These are phyloP conservation scores for Agrochola macilenta DNA, from an alignment of 2,888 invertebrate species.

Conservation along the genomic window DNA sequence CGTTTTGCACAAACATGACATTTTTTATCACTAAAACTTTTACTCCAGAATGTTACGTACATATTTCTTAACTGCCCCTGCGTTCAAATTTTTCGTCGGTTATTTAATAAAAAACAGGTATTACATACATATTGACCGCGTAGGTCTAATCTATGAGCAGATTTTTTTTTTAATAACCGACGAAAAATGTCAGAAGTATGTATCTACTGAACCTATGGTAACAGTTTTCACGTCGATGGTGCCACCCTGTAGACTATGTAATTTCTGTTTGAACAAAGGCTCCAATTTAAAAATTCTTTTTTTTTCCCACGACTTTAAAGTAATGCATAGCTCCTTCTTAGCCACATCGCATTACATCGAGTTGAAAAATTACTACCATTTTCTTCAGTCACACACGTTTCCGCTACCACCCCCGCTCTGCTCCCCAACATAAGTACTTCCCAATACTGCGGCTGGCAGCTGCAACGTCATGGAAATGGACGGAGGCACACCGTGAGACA, in stretches of 20 bases:
- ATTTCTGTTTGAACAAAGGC: neutral
- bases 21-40: no score
- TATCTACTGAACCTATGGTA: no score
- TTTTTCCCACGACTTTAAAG: neutral
- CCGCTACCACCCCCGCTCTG: conserved; percentile 55
- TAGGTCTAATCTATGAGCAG: no score
- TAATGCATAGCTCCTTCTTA: neutral
- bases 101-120: no score
- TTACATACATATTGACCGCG: no score
- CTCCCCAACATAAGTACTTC: conserved; percentile 35
- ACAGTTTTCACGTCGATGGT: no score
- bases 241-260: neutral
- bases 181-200: no score
- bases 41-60: neutral
- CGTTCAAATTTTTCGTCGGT: no score
- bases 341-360: neutral
- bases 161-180: no score
- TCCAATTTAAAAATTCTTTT: no score
- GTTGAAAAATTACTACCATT: neutral
- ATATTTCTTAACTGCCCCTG: no score
- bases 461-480: conserved; percentile 84
- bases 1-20: neutral
- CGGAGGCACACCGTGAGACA: conserved; percentile 77
- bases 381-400: no score
- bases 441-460: conserved; percentile 80